Evolutionary conservation across 2,888 invertebrate genomes (phyloP).

Genomic region (Epistrophe grossulariae): DNA sequence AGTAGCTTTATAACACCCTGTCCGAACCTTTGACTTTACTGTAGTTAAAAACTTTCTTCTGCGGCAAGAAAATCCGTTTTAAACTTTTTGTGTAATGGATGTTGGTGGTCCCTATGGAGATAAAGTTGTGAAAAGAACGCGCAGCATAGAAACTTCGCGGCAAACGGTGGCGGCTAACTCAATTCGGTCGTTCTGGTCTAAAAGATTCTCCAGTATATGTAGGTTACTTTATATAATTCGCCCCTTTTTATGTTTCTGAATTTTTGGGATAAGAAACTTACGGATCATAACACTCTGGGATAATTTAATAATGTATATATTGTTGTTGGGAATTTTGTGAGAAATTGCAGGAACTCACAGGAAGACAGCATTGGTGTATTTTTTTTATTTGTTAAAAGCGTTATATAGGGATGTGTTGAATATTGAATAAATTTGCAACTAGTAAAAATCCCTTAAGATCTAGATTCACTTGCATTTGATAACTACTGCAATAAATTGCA

Average conservation of each 20-base stretch:
- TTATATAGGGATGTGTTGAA: slow-evolving; percentile 9
- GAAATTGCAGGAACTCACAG: not conserved
- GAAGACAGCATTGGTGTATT: not conserved
- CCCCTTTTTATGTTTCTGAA: slow-evolving; percentile 52
- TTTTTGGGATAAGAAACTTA: slow-evolving; percentile 30
- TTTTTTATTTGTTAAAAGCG: not conserved
- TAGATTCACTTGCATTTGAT: slow-evolving; percentile 5
- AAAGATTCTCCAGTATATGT: slow-evolving; percentile 7
- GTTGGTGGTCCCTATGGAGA: not conserved
- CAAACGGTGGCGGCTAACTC: not conserved
- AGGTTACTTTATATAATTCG: slow-evolving; percentile 53
- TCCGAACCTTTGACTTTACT: not conserved
- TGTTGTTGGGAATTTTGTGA: not conserved
- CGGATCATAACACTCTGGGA: slow-evolving; percentile 23
- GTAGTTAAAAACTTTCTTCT: not conserved
- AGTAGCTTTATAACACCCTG: not conserved
- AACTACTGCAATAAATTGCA: slow-evolving; percentile 19
- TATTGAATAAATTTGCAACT: slow-evolving; percentile 8
- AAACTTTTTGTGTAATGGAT: slow-evolving; percentile 11
- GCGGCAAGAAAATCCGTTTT: not conserved
- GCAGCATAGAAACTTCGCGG: not conserved
- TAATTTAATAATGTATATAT: not conserved
- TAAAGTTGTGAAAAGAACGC: not conserved
- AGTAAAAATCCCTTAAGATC: not conserved
- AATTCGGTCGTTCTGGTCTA: slow-evolving; percentile 31